Evolutionary conservation across 2,113 vertebrate species (phyloP).

Genomic region (Caranx ignobilis): DNA sequence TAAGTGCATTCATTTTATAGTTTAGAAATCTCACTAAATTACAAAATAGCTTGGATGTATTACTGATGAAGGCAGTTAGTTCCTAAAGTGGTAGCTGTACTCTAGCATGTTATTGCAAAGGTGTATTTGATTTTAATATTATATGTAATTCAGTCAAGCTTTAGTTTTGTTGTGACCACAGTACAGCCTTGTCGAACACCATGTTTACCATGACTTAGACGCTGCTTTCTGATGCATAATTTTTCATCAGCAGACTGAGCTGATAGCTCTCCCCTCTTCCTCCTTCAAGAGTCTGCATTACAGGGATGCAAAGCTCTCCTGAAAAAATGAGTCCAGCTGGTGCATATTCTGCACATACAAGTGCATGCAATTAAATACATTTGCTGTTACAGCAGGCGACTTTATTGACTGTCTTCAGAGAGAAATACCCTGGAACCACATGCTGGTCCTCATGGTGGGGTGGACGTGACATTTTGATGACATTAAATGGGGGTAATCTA

Average conservation of each 20-base stretch:
- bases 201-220: neutral
- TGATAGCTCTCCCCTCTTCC: neutral
- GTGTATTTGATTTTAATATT: too few relatives aligned
- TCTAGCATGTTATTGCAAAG: too few relatives aligned
- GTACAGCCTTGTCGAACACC: neutral
- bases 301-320: neutral
- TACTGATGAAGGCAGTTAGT: too few relatives aligned
- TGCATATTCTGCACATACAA: neutral
- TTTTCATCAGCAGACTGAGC: neutral
- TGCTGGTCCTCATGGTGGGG: neutral
- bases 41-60: too few relatives aligned
- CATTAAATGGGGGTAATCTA: slow-evolving; percentile 5
- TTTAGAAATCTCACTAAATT: too few relatives aligned
- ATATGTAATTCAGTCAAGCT: neutral
- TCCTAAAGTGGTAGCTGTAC: too few relatives aligned
- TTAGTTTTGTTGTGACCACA: slow-evolving; percentile 16
- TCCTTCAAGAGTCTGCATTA: neutral
- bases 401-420: slow-evolving; percentile 8
- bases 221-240: slow-evolving; percentile 6
- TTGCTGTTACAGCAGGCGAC: neutral
- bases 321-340: neutral
- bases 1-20: too few relatives aligned
- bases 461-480: slow-evolving; percentile 39
- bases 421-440: neutral
- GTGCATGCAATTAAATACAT: neutral